Conservation (phyloP, 2,888 invertebrate genomes). For the Pammene fasciana region DNA sequence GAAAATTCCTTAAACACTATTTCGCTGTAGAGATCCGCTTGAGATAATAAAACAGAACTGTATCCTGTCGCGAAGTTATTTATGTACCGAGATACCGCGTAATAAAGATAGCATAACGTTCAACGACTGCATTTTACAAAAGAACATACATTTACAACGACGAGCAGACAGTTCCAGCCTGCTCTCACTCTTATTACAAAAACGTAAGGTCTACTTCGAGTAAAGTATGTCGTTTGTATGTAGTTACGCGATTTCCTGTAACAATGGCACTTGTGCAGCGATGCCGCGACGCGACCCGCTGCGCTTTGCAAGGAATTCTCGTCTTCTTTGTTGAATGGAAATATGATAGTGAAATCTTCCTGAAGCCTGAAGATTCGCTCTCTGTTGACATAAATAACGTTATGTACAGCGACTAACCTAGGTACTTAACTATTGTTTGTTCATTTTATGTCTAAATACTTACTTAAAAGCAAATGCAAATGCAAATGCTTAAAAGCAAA, state of each 20-base stretch:
- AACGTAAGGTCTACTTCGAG: neutral
- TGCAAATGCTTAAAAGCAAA: no score
- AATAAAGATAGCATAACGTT: neutral
- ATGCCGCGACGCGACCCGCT: neutral
- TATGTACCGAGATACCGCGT: conserved; percentile 4
- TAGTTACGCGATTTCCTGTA: neutral
- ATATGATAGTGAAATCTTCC: neutral
- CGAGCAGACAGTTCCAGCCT: neutral
- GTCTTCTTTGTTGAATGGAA: neutral
- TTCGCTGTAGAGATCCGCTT: neutral
- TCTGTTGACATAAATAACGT: neutral
- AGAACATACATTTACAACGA: neutral
- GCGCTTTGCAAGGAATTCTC: neutral
- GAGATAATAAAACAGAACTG: conserved; percentile 9
- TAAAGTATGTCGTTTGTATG: neutral
- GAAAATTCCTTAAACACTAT: neutral
- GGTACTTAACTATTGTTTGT: no score
- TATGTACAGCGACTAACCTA: neutral
- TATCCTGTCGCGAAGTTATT: conserved; percentile 4
- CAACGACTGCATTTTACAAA: neutral
- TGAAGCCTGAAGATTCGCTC: neutral
- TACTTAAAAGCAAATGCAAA: no score
- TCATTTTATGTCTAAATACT: no score
- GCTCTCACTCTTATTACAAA: neutral
- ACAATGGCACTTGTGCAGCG: conserved; percentile 2